Conservation (phyloP, 2,888 invertebrate species). For the Drosophila paramelanica region DNA sequence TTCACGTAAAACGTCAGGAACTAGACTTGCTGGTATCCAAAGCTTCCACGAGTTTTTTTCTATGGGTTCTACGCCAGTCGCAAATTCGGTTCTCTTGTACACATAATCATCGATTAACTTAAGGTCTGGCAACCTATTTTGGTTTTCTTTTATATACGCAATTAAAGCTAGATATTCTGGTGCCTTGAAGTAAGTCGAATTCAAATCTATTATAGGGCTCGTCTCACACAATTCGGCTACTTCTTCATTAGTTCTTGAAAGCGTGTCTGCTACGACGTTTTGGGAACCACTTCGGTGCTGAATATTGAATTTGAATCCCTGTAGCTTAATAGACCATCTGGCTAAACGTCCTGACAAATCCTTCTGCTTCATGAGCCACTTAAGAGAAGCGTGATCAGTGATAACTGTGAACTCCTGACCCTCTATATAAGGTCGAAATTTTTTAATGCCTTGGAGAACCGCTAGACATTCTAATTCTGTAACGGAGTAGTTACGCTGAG, state of each 20-base stretch:
- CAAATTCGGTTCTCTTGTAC: constrained; percentile 14
- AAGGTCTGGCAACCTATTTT: constrained; percentile 4
- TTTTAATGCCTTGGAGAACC: too few species aligned
- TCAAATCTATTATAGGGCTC: constrained; percentile 2
- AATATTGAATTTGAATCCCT: too few species aligned
- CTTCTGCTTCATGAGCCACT: too few species aligned
- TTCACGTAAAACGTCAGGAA: background rate
- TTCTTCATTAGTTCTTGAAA: background rate
- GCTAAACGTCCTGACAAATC: too few species aligned
- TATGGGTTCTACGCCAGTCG: background rate
- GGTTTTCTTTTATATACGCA: background rate
- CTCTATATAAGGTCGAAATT: background rate
- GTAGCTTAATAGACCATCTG: too few species aligned
- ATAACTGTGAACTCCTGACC: too few species aligned
- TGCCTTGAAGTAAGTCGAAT: background rate
- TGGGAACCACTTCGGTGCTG: too few species aligned
- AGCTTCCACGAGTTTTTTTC: background rate
- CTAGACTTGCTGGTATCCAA: background rate
- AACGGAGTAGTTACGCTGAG: too few species aligned
- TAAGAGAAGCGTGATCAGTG: too few species aligned
- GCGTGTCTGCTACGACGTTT: too few species aligned
- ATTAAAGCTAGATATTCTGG: background rate
- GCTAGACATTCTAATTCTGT: too few species aligned
- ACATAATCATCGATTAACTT: constrained; percentile 7
- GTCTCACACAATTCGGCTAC: background rate